Conservation (phyloP, 2,888 invertebrate species). For the Mechanitis messenoides region DNA sequence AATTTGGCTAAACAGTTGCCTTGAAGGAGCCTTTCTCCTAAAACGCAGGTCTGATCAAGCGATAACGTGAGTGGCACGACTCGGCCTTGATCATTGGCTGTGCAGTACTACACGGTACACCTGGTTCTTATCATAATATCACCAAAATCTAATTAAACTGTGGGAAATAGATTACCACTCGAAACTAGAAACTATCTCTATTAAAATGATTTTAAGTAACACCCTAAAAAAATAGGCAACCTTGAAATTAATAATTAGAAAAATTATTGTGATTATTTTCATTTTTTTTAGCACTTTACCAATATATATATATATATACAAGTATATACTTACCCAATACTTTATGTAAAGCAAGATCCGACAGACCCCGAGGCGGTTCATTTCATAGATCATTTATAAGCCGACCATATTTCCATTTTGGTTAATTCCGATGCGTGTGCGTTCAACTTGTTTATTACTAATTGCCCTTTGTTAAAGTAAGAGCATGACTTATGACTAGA, state of each 20-base stretch:
- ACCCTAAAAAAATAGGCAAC: too few relatives aligned
- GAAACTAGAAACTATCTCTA: background rate
- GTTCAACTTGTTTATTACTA: constrained; percentile 16
- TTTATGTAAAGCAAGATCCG: background rate
- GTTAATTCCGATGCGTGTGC: constrained; percentile 23
- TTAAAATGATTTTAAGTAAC: background rate
- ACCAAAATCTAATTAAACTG: background rate
- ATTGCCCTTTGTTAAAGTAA: constrained; percentile 17
- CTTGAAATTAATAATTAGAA: too few relatives aligned
- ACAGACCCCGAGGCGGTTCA: constrained; percentile 5
- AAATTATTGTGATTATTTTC: background rate
- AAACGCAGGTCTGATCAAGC: constrained; percentile 24
- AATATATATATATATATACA: too few relatives aligned
- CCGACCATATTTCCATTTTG: constrained; percentile 10
- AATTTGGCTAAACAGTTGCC: constrained; percentile 22
- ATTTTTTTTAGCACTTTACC: too few relatives aligned
- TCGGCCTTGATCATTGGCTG: constrained; percentile 32
- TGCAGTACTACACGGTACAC: background rate
- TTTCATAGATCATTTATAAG: constrained; percentile 16
- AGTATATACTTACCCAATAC: background rate
- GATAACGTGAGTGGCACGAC: constrained; percentile 33
- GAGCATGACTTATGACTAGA: constrained; percentile 11
- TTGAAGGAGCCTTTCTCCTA: constrained; percentile 35
- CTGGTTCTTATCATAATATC: constrained; percentile 3
- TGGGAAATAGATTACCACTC: background rate